A percentile compares a stretch with the other conserved stretches of the same genome.
phyloP scores from a whole-genome alignment of 2,797 vertebrate species.

The Perodicticus potto region DNA sequence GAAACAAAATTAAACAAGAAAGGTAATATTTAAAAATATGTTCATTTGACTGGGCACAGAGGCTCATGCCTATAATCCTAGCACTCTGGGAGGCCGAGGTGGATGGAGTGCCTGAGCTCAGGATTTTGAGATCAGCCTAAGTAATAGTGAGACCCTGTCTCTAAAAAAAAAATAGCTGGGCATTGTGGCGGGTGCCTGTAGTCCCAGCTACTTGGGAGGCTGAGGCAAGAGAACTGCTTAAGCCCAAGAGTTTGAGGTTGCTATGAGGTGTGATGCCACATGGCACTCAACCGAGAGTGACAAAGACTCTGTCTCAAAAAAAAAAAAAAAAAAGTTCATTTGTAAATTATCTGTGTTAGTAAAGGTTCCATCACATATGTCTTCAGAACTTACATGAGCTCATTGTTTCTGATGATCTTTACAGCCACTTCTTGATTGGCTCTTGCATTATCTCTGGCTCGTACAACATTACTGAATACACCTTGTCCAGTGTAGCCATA shows the following conservation, averaged over 20 bases:
- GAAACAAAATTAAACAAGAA: too few relatives aligned
- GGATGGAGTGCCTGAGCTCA: too few relatives aligned
- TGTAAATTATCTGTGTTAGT: too few relatives aligned
- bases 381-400: slow-evolving; percentile 95
- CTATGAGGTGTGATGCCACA: neutral
- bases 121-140: too few relatives aligned
- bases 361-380: neutral
- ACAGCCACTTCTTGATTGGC: slow-evolving; percentile 99
- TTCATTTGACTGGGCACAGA: too few relatives aligned
- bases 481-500: slow-evolving; percentile 99
- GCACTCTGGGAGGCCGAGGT: too few relatives aligned
- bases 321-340: neutral
- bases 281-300: neutral
- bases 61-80: too few relatives aligned
- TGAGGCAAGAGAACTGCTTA: neutral
- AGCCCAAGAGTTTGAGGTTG: neutral
- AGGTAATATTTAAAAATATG: too few relatives aligned
- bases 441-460: slow-evolving; percentile 97
- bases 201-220: neutral
- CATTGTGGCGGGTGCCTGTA: too few relatives aligned
- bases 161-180: too few relatives aligned
- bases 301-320: neutral
- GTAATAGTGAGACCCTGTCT: too few relatives aligned
- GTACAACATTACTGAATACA: slow-evolving; percentile 98
- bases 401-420: slow-evolving; percentile 99